Conservation (phyloP, 1,140 invertebrate genomes). For the Drosophila sp. region DNA sequence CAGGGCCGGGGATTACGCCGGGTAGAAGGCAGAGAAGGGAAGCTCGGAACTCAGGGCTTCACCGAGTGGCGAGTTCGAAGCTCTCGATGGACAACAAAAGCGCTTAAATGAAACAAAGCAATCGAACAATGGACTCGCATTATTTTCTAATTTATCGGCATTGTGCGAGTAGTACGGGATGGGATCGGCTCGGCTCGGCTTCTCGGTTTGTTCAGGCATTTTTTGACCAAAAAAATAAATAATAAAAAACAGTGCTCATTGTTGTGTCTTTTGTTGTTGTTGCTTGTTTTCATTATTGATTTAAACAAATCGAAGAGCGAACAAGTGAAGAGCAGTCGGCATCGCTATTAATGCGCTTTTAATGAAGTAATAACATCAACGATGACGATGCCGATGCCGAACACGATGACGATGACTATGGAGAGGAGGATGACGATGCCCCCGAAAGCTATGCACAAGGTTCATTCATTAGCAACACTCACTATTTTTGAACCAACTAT, state of each 20-base stretch:
- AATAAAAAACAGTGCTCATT: conserved; percentile 39
- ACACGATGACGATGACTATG: conserved; percentile 13
- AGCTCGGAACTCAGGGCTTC: conserved; percentile 7
- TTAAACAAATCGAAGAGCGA: conserved; percentile 76
- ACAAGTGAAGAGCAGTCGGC: conserved; percentile 74
- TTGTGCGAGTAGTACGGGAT: conserved; percentile 52
- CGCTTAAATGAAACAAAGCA: conserved; percentile 83
- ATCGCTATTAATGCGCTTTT: conserved; percentile 75
- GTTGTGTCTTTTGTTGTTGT: conserved; percentile 45
- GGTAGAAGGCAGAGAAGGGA: conserved; percentile 3
- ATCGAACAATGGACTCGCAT: conserved; percentile 78
- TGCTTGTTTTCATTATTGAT: conserved; percentile 78
- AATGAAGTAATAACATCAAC: conserved; percentile 79
- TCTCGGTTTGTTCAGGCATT: conserved; percentile 41
- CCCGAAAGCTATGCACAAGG: conserved; percentile 20
- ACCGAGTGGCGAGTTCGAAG: conserved; percentile 28
- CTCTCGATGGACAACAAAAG: conserved; percentile 68
- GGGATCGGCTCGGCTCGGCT: conserved; percentile 43
- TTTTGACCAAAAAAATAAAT: conserved; percentile 10
- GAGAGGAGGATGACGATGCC: conserved; percentile 19
- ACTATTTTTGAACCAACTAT: conserved; percentile 19
- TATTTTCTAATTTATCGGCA: conserved; percentile 83
- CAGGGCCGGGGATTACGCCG: background rate
- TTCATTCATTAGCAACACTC: conserved; percentile 47
- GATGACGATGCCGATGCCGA: conserved; percentile 51